Evolutionary conservation across 2,888 invertebrate species (phyloP).

Genomic region (Hofmannophila pseudospretella): DNA sequence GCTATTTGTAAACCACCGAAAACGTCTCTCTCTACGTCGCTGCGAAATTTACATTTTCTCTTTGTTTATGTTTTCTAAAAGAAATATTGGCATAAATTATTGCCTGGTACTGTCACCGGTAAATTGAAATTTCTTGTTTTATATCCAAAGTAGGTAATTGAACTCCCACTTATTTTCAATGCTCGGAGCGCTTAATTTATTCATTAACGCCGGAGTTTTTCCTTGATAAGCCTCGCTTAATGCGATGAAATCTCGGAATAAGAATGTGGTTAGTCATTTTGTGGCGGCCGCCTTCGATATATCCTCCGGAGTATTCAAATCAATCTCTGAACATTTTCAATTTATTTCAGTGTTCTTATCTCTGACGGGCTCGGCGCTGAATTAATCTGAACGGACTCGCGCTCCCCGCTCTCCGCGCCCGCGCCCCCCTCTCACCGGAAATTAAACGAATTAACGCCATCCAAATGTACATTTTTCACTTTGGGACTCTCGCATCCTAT

Average conservation of each 20-base stretch:
- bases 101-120: slow-evolving; percentile 22
- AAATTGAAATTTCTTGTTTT: slow-evolving; percentile 36
- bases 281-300: slow-evolving; percentile 55
- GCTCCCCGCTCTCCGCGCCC: slow-evolving; percentile 32
- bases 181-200: slow-evolving; percentile 47
- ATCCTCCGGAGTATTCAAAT: slow-evolving; percentile 74
- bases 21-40: slow-evolving; percentile 11
- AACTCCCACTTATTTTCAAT: slow-evolving; percentile 37
- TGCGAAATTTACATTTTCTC: slow-evolving; percentile 15
- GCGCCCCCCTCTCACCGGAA: slow-evolving; percentile 67
- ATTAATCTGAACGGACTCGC: slow-evolving; percentile 72
- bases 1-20: slow-evolving; percentile 43
- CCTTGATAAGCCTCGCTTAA: slow-evolving; percentile 31
- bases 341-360: slow-evolving; percentile 78
- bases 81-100: slow-evolving; percentile 15
- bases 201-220: slow-evolving; percentile 46
- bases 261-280: slow-evolving; percentile 52
- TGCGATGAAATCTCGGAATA: slow-evolving; percentile 35
- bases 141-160: slow-evolving; percentile 35
- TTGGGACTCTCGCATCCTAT: slow-evolving; percentile 69
- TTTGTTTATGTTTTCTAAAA: slow-evolving; percentile 4
- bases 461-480: slow-evolving; percentile 79
- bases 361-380: slow-evolving; percentile 72
- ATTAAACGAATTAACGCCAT: slow-evolving; percentile 79
- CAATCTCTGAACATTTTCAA: slow-evolving; percentile 79